phyloP scores from a whole-genome alignment of 35 echinoderm and acorn worm species.

The Anneissia japonica region DNA sequence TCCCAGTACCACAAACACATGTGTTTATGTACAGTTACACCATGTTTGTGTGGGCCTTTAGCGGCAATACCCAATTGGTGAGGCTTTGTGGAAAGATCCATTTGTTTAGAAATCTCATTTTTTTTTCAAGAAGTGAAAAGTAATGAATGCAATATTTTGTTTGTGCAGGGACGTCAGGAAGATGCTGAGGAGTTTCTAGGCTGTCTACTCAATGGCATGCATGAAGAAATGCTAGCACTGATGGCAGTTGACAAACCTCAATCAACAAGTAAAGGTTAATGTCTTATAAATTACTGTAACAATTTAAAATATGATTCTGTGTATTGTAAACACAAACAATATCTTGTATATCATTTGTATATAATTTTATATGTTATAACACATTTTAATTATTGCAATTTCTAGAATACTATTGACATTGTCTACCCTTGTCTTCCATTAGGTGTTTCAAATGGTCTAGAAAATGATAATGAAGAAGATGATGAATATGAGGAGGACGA shows the following conservation, averaged over 20 bases:
- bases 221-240: slow-evolving; percentile 87
- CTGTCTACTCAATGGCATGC: slow-evolving; percentile 80
- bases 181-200: slow-evolving; percentile 95
- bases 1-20: too few species aligned
- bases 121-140: too few species aligned
- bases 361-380: not conserved
- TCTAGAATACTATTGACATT: too few species aligned
- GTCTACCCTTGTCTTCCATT: not conserved
- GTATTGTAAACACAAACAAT: not conserved
- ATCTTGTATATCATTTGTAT: not conserved
- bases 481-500: slow-evolving; percentile 61
- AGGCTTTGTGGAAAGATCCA: too few species aligned
- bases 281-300: not conserved
- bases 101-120: too few species aligned
- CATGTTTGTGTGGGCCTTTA: too few species aligned
- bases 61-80: too few species aligned
- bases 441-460: not conserved
- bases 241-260: slow-evolving; percentile 3
- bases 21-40: too few species aligned
- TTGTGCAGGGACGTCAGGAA: slow-evolving; percentile 76
- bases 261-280: not conserved
- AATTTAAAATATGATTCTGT: not conserved
- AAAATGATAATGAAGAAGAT: slow-evolving; percentile 23
- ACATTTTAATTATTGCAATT: too few species aligned
- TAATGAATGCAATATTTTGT: too few species aligned